Evolutionary conservation across 2,797 vertebrate species (phyloP), one percentile per base, ranked within the genome.

Genomic region (Microchirus variegatus): DNA sequence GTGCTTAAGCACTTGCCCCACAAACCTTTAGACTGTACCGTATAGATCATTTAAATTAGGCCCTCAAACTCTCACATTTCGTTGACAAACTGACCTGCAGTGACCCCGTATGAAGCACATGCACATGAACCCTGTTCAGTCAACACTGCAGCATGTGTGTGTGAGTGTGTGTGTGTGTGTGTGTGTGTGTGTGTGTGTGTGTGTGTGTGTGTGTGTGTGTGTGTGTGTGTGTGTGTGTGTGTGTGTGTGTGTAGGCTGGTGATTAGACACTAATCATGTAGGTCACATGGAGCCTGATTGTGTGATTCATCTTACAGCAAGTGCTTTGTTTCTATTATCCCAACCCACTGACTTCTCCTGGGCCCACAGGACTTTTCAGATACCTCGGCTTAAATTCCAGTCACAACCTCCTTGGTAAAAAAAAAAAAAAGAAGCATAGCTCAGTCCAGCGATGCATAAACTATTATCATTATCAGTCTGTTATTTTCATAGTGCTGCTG

Each of bases 181-280:
- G 38, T 67, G 67, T 83, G 22, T 22, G 19, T 4, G 19, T 22
- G 19, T 22, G 19, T 22, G 22, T 22, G 38, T 67, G 67, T 83
- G 22, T 22, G 19, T 4, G 19, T 22, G 19, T 22, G 19, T 22
- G 22, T 22, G 38, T 67, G 67, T 83, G 22, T 22, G 19, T 4
- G 19, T 22, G 19, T 22, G 19, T 22, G 22, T 22, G 38, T 67
- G 67, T 83, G 22, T 22, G 19, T 4, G 22, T 22, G 19, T 4
- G 19, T 22, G 19, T 22, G 19, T 22, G 22, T 22, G 38, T 67
- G 67, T 83, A 59, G 80, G 77, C 15, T 26, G 67, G 40, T 83
- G 77, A 83, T 90, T 83, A 88, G 74, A 36, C 12, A 18, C 40
- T 84, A 85, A 87, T 88, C 70, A 57, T 43, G 75, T 81, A 55